These are phyloP conservation scores for Zaprionus ornatus DNA, from an alignment of 1,140 invertebrate genomes.

Conservation along the genomic window DNA sequence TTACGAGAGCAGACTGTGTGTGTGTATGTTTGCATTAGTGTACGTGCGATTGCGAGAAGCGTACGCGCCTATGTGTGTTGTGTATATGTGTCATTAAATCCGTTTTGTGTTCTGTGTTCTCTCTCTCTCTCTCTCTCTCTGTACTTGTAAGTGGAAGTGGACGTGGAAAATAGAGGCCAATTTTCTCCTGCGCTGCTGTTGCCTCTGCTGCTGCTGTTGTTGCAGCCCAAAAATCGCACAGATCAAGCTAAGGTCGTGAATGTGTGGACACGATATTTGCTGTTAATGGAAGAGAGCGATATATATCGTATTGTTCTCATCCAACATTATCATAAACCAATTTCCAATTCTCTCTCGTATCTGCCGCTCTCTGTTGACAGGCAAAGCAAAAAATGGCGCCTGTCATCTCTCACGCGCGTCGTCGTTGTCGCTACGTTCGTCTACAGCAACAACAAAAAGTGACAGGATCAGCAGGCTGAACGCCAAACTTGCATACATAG, in stretches of 20 bases:
- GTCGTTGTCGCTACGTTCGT: constrained; percentile 3
- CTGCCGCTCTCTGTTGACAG: constrained; percentile 27
- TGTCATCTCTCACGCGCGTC: constrained; percentile 59
- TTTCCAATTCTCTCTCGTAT: constrained; percentile 27
- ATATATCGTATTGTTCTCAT: neutral
- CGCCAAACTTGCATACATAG: neutral
- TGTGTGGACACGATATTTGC: constrained; percentile 17
- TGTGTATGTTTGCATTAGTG: constrained; percentile 18
- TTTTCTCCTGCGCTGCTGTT: constrained; percentile 50
- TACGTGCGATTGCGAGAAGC: constrained; percentile 31
- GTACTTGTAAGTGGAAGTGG: constrained; percentile 32
- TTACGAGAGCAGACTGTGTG: constrained; percentile 26
- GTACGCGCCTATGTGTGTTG: constrained; percentile 1
- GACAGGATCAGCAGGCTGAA: constrained; percentile 36
- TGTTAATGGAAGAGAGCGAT: constrained; percentile 11
- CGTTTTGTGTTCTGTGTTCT: constrained; percentile 37
- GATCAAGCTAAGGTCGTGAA: constrained; percentile 29
- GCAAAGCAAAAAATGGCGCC: constrained; percentile 60
- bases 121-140: too few relatives aligned
- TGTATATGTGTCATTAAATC: constrained; percentile 44
- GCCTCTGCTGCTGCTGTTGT: constrained; percentile 40
- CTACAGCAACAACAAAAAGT: constrained; percentile 4
- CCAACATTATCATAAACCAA: constrained; percentile 14
- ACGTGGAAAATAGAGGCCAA: constrained; percentile 44
- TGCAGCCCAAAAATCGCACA: constrained; percentile 37